These are phyloP conservation scores for Pygoscelis antarcticus DNA, from an alignment of 2,113 vertebrate species.

Conservation along the genomic window DNA sequence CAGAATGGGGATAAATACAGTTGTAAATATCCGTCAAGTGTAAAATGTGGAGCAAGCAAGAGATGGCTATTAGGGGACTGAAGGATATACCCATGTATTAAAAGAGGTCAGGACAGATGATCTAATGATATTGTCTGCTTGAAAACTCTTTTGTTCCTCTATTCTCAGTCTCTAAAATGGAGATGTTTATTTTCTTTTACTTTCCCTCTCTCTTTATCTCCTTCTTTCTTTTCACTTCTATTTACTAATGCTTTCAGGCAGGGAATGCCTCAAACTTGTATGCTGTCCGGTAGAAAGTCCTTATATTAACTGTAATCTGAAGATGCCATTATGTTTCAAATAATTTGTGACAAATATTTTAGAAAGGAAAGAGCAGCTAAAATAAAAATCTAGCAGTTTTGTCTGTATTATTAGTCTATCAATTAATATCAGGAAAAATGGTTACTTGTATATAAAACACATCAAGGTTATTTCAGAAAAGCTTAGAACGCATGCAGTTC, in stretches of 20 bases:
- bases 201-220: not conserved
- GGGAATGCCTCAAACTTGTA: not conserved
- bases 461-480: not conserved
- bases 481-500: not conserved
- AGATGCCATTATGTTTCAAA: not conserved
- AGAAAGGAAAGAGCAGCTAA: not conserved
- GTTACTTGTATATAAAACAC: not conserved
- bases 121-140: not conserved
- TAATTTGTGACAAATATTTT: not conserved
- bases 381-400: not conserved
- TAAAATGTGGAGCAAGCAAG: not conserved
- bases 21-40: not conserved
- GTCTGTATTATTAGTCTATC: not conserved
- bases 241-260: not conserved
- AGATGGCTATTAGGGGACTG: not conserved
- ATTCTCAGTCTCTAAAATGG: not conserved
- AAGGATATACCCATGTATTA: not conserved
- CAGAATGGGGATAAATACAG: not conserved
- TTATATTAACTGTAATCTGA: not conserved
- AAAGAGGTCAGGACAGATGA: not conserved
- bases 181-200: not conserved
- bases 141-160: slow-evolving; percentile 14
- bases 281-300: rapidly evolving
- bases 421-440: not conserved
- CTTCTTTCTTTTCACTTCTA: not conserved